These are phyloP conservation scores for Hepsetus odoe DNA, from an alignment of 2,113 vertebrate genomes.

Conservation along the genomic window DNA sequence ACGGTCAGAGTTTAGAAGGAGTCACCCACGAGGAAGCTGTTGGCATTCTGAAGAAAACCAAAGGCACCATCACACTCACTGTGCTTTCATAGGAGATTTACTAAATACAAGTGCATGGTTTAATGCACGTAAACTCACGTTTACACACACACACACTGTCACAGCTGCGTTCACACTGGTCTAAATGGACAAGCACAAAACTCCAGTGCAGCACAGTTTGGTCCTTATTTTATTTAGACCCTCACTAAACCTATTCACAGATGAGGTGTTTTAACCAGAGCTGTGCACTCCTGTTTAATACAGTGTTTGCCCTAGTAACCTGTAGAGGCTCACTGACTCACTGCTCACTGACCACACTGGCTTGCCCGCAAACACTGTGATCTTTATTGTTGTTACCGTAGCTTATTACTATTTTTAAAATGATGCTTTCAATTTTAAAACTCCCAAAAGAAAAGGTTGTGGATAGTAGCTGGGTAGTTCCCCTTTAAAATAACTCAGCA, in stretches of 20 bases:
- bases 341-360: not conserved
- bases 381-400: not conserved
- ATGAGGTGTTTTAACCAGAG: too few species aligned
- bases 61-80: constrained; percentile 90
- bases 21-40: constrained; percentile 97
- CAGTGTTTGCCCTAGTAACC: not conserved
- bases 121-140: not conserved
- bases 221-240: too few species aligned
- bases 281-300: not conserved
- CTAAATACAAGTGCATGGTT: not conserved
- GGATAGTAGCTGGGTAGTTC: too few species aligned
- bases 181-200: too few species aligned
- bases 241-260: too few species aligned
- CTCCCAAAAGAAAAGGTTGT: too few species aligned
- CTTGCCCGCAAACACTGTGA: constrained; percentile 5
- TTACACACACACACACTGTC: not conserved
- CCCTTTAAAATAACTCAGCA: too few species aligned
- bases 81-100: constrained; percentile 83
- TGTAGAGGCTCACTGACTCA: not conserved
- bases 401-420: not conserved
- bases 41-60: constrained; percentile 92
- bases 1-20: constrained; percentile 91
- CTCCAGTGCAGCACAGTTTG: too few species aligned
- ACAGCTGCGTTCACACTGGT: not conserved
- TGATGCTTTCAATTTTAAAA: not conserved